These are phyloP conservation scores for Yponomeuta malinellus DNA, from an alignment of 2,888 invertebrate species.

Conservation along the genomic window DNA sequence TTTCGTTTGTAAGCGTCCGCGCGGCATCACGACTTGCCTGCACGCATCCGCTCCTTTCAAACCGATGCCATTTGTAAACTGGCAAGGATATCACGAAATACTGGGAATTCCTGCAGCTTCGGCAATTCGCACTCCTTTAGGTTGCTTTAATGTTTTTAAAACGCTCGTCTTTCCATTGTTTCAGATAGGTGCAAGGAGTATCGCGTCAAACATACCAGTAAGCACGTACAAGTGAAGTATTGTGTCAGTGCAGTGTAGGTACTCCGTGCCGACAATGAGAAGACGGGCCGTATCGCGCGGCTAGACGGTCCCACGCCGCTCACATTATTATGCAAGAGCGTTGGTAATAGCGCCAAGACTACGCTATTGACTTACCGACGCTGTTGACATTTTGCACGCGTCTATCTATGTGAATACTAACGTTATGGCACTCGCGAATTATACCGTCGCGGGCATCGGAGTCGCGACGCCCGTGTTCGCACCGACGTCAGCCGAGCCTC, in stretches of 20 bases:
- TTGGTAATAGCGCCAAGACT: conserved; percentile 38
- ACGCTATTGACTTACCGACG: conserved; percentile 41
- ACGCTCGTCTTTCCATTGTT: conserved; percentile 40
- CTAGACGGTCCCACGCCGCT: conserved; percentile 42
- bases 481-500: conserved; percentile 48
- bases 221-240: conserved; percentile 32
- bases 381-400: conserved; percentile 45
- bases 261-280: conserved; percentile 44
- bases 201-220: not conserved
- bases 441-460: conserved; percentile 50
- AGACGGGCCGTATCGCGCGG: conserved; percentile 35
- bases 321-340: conserved; percentile 51
- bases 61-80: conserved; percentile 60
- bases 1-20: conserved; percentile 42
- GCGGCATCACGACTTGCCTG: conserved; percentile 54
- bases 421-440: conserved; percentile 65
- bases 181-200: conserved; percentile 37
- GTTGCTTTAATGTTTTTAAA: conserved; percentile 26
- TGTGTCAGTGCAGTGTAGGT: conserved; percentile 46
- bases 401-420: conserved; percentile 60
- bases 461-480: conserved; percentile 51
- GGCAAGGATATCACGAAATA: conserved; percentile 62
- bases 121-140: conserved; percentile 33
- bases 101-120: conserved; percentile 56
- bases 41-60: conserved; percentile 50